Base-by-base conservation (phyloP, 2,888 invertebrate genomes). In the Scaeva pyrastri region DNA sequence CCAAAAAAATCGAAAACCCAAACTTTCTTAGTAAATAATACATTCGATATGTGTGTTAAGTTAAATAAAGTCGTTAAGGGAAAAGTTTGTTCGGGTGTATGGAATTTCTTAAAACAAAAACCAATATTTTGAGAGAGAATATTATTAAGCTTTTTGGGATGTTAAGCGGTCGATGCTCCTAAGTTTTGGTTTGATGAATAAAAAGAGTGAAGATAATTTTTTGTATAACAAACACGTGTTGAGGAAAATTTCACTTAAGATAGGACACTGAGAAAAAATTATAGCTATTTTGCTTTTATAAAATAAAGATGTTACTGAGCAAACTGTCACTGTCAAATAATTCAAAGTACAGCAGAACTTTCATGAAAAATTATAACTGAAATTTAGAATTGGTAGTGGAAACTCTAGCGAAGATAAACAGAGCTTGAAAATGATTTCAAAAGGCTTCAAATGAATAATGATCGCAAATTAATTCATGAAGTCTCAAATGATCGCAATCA, bases 21-120 rank as follows among this genome's bases (percentile, higher is more conserved):
- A 31, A 48, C 10, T 48, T 66, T 66, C 7, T 43, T 11, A 19
- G 31, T 31, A 16, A 48, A 16, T 48, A 66, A 48, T 48, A 48
- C 48, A 31, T 66, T 58, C 11, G 39, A 58, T 39, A 10, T 48
- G 16, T 52, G 23, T 23, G 0, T 26, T 14, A 14, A n/a, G 2
- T 12, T 39, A 16, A 45, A 11, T 64, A 11, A 45, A 45, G 26
- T 26, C 23, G 43, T 64, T 64, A 45, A 23, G 14, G 45, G 19
- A 36, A 66, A 66, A 48, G 7, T 48, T 48, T 45, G 7, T 19
- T 14, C n/a, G 3, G 8, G 39, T 41, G 60, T 1, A 14, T 39
- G 19, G 43, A 66, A 19, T 26, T 66, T 48, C 1, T 16, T 16
- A n/a, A 16, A 10, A 39, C 39, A 43, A 43, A 23, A 23, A 16